Percentiles rank a stretch among this genome's conserved stretches.
Conservation (phyloP, 2,797 vertebrate species). For the Poecilia gillii region DNA sequence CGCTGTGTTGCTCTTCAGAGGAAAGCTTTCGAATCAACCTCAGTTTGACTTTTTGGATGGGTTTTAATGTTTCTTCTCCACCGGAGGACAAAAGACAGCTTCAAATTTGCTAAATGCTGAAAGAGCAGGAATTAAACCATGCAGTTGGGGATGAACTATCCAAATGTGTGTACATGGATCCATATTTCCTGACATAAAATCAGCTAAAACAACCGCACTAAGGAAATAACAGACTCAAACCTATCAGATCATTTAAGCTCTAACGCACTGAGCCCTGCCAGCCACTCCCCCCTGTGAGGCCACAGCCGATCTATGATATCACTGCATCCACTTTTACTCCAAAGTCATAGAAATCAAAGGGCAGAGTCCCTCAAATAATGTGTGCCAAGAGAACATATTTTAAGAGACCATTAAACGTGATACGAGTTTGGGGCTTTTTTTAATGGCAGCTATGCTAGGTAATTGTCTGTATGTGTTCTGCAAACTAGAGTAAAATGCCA, state of each 20-base stretch:
- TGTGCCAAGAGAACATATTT: conserved; percentile 42
- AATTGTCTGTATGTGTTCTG: conserved; percentile 48
- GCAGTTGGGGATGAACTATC: conserved; percentile 12
- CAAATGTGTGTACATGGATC: not conserved
- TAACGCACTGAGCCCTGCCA: conserved; percentile 36
- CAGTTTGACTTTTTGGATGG: conserved; percentile 31
- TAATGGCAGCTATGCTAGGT: conserved; percentile 56
- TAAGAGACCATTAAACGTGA: conserved; percentile 20
- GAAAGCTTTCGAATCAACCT: conserved; percentile 44
- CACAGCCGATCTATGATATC: conserved; percentile 50
- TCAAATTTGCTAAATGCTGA: conserved; percentile 31
- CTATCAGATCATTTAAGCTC: conserved; percentile 63
- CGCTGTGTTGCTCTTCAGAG: conserved; percentile 46
- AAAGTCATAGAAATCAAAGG: conserved; percentile 40
- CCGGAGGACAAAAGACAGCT: conserved; percentile 38
- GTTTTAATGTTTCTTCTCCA: conserved; percentile 4
- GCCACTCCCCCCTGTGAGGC: conserved; percentile 35
- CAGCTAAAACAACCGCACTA: conserved; percentile 58
- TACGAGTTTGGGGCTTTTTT: conserved; percentile 58
- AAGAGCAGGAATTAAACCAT: conserved; percentile 50
- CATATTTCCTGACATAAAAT: conserved; percentile 9
- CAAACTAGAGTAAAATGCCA: conserved; percentile 71
- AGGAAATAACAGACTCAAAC: conserved; percentile 62
- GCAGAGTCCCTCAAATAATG: conserved; percentile 36
- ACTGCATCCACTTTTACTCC: conserved; percentile 26